Evolutionary conservation across 2,797 vertebrate species (phyloP).

Genomic region (Streptopelia turtur): DNA sequence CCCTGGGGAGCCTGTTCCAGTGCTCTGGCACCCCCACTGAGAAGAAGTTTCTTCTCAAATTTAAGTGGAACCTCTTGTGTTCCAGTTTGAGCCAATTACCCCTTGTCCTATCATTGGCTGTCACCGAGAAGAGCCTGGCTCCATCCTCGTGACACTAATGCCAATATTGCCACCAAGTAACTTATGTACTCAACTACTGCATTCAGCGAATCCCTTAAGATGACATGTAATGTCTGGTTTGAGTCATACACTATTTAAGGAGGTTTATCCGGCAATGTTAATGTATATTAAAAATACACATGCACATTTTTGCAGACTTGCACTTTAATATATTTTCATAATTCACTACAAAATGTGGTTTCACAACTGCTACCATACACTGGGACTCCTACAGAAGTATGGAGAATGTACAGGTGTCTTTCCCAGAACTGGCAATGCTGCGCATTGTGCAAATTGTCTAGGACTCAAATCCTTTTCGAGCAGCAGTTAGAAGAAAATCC

Average conservation of each 20-base stretch:
- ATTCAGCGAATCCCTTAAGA: background rate
- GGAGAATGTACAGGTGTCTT: background rate
- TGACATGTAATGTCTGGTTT: background rate
- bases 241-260: background rate
- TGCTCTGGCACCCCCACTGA: no score
- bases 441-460: conserved; percentile 16
- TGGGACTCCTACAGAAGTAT: background rate
- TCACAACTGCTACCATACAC: background rate
- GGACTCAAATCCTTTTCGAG: conserved; percentile 16
- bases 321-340: conserved; percentile 32
- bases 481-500: conserved; percentile 52
- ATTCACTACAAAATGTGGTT: conserved; percentile 5
- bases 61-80: no score
- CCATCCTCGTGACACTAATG: background rate
- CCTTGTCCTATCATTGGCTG: no score
- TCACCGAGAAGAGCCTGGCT: no score
- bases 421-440: background rate
- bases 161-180: background rate
- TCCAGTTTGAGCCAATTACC: no score
- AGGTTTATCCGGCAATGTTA: background rate
- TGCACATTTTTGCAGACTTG: background rate
- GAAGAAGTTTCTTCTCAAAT: no score
- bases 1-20: no score
- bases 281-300: background rate
- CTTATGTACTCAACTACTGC: background rate